Evolutionary conservation across 30 jellyfish, hydroid and myxozoan genomes (phyloP), one percentile per base, ranked within the genome.

Genomic region (Catostylus mosaicus): DNA sequence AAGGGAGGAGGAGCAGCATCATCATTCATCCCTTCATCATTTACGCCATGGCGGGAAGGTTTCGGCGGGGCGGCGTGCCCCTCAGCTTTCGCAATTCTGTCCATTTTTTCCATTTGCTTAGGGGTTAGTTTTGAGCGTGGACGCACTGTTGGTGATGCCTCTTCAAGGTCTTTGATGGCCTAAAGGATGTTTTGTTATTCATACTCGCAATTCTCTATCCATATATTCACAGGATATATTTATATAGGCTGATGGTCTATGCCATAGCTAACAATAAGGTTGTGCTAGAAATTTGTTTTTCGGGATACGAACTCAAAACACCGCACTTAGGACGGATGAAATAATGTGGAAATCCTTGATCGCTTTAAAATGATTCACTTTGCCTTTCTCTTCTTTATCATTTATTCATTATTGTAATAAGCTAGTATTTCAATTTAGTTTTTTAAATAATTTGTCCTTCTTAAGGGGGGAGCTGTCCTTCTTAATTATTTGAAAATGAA

Each of bases 161-260:
- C 91, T 12, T 81, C 57, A 24, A 81, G 72, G 30, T 81, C 91
- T 51, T 69, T 62, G 32, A 81, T 67, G 57, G 91, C 91, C 91
- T 81, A 40, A 51, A 37, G 54, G 54, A 5, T 40, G n/a, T n/a
- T n/a, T n/a, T n/a, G n/a, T n/a, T n/a, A n/a, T n/a, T n/a, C n/a
- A n/a, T n/a, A n/a, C n/a, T n/a, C n/a, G n/a, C n/a, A n/a, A n/a
- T n/a, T n/a, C n/a, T n/a, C n/a, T n/a, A n/a, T n/a, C n/a, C n/a
- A n/a, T n/a, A n/a, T n/a, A n/a, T n/a, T n/a, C n/a, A n/a, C n/a
- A n/a, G n/a, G n/a, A n/a, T n/a, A n/a, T n/a, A n/a, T n/a, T n/a
- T n/a, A n/a, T n/a, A n/a, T n/a, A 40, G 54, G 54, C 7, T 40
- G 14, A 14, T 5, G 14, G 54, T 5, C 54, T 7, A 40, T 14